phyloP scores from a whole-genome alignment of 2,113 vertebrate genomes.

The Antigone vipio region DNA sequence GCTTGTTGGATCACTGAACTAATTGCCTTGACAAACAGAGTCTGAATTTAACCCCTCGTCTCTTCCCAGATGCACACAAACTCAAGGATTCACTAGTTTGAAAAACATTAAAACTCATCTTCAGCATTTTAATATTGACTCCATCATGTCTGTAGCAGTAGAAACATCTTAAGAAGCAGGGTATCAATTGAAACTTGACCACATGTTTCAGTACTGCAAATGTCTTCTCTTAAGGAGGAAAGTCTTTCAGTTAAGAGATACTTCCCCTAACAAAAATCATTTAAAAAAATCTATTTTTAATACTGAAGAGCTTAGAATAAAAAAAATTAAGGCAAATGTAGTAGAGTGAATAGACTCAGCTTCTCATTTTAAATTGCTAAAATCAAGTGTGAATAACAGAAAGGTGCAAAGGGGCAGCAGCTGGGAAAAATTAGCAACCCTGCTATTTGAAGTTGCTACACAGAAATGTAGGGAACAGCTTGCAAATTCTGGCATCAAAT shows the following conservation, averaged over 20 bases:
- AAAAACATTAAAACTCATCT: neutral
- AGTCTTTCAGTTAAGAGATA: neutral
- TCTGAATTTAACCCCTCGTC: slow-evolving; percentile 9
- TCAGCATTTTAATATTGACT: neutral
- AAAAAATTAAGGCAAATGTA: neutral
- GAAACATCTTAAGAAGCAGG: neutral
- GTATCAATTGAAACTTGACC: neutral
- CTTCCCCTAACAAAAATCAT: neutral
- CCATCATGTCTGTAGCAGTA: neutral
- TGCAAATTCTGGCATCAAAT: neutral
- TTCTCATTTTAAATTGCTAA: neutral
- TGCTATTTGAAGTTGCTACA: neutral
- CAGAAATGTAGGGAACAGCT: neutral
- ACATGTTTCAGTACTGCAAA: neutral
- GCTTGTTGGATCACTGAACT: slow-evolving; percentile 60
- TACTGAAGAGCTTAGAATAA: neutral
- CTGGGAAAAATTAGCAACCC: neutral
- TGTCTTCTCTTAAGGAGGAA: neutral
- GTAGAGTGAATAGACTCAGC: neutral
- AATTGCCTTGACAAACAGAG: slow-evolving; percentile 45
- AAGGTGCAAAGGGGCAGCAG: neutral
- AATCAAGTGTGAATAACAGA: neutral
- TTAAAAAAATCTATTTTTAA: neutral
- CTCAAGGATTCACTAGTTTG: neutral
- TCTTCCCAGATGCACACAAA: neutral